phyloP scores from a whole-genome alignment of 2,888 invertebrate genomes.

The Graphium colonna region DNA sequence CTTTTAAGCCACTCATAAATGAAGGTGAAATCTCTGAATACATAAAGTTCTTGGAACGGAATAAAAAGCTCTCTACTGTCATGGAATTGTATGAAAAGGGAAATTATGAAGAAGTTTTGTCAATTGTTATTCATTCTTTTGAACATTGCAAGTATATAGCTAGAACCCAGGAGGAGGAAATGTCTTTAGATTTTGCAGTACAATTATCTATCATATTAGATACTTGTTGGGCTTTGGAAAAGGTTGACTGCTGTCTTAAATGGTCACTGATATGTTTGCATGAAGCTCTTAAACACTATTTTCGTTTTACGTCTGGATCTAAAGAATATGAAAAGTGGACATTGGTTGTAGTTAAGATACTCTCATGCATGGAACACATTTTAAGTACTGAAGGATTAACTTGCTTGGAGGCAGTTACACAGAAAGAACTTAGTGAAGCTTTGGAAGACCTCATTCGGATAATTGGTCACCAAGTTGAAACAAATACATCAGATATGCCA shows the following conservation, averaged over 20 bases:
- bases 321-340: conserved; percentile 71
- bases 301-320: conserved; percentile 65
- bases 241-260: conserved; percentile 83
- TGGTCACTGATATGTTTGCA: conserved; percentile 89
- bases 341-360: conserved; percentile 63
- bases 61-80: conserved; percentile 81
- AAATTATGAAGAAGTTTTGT: conserved; percentile 83
- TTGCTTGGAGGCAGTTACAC: conserved; percentile 76
- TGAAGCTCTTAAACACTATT: conserved; percentile 85
- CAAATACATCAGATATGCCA: conserved; percentile 82
- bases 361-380: conserved; percentile 70
- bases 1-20: conserved; percentile 59
- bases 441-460: conserved; percentile 87
- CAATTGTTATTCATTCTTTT: conserved; percentile 85
- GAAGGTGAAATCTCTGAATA: conserved; percentile 53
- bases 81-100: conserved; percentile 83
- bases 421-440: conserved; percentile 82
- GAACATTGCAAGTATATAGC: conserved; percentile 72
- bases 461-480: conserved; percentile 89
- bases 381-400: conserved; percentile 63
- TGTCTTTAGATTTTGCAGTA: conserved; percentile 77
- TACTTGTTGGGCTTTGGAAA: conserved; percentile 82
- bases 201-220: conserved; percentile 83
- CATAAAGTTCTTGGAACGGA: conserved; percentile 68
- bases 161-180: conserved; percentile 64